phyloP scores from a whole-genome alignment of 2,797 vertebrate genomes.

The Crenuchus spilurus region DNA sequence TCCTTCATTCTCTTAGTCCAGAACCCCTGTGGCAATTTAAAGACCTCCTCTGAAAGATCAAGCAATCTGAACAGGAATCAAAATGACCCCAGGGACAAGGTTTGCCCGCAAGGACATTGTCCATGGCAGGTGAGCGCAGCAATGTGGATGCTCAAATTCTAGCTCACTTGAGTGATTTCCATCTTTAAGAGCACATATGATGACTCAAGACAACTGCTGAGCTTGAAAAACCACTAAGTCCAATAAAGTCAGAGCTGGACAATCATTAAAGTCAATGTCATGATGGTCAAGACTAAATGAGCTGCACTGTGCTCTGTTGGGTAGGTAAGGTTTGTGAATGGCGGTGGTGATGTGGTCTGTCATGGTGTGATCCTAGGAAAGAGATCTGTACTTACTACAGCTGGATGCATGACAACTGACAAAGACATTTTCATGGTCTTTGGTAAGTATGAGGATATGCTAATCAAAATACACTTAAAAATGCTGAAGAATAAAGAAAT shows the following conservation, averaged over 20 bases:
- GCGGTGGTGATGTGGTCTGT: constrained; percentile 74
- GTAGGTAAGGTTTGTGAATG: constrained; percentile 80
- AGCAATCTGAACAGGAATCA: not conserved
- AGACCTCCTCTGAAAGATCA: constrained; percentile 9
- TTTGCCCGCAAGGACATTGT: constrained; percentile 72
- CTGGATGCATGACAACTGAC: constrained; percentile 73
- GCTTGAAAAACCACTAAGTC: too few relatives aligned
- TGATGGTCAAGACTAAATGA: too few relatives aligned
- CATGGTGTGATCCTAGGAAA: constrained; percentile 81
- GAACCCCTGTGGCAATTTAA: constrained; percentile 69
- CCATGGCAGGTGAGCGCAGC: constrained; percentile 90
- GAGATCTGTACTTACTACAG: constrained; percentile 81
- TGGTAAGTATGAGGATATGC: constrained; percentile 70
- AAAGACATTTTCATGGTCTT: constrained; percentile 56
- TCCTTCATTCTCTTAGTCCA: constrained; percentile 34
- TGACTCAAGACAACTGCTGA: too few relatives aligned
- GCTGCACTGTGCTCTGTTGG: constrained; percentile 5
- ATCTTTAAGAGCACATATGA: too few relatives aligned
- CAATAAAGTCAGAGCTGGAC: too few relatives aligned
- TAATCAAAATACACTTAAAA: not conserved
- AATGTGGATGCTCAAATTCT: too few relatives aligned
- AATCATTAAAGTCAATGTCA: too few relatives aligned
- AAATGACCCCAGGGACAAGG: not conserved
- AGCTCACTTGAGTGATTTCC: too few relatives aligned
- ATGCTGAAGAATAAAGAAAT: too few relatives aligned